Evolutionary conservation across 1,140 invertebrate species (phyloP).

Genomic region (Himalopsyche phryganea): DNA sequence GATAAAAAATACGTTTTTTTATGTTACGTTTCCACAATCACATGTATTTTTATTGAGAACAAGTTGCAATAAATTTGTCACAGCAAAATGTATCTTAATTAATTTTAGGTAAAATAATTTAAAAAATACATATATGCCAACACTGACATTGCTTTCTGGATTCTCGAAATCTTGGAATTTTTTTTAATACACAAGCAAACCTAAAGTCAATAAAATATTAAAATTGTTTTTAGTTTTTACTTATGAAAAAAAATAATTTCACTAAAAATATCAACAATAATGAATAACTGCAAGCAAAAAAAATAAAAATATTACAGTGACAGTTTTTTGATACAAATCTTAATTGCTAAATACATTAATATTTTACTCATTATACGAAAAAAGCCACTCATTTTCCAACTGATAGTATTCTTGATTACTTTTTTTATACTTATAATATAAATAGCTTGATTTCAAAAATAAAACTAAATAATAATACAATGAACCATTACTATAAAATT

Average conservation of each 20-base stretch:
- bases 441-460: conserved; percentile 15
- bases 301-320: conserved; percentile 11
- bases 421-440: conserved; percentile 23
- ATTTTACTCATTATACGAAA: conserved; percentile 24
- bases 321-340: conserved; percentile 12
- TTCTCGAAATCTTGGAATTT: no score
- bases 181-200: no score
- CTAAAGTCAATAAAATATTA: no score
- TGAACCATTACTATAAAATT: background rate
- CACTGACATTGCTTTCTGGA: no score
- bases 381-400: conserved; percentile 29
- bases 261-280: background rate
- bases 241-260: conserved; percentile 1
- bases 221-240: no score
- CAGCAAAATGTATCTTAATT: no score
- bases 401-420: conserved; percentile 17
- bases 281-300: background rate
- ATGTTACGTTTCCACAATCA: no score
- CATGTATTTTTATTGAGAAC: no score
- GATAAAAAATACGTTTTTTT: no score
- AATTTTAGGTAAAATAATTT: no score
- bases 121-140: no score
- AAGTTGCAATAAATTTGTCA: no score
- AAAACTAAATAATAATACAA: conserved; percentile 8
- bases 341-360: conserved; percentile 18